These are phyloP conservation scores for Ormyrus nitidulus DNA, from an alignment of 2,888 invertebrate genomes.

Conservation along the genomic window DNA sequence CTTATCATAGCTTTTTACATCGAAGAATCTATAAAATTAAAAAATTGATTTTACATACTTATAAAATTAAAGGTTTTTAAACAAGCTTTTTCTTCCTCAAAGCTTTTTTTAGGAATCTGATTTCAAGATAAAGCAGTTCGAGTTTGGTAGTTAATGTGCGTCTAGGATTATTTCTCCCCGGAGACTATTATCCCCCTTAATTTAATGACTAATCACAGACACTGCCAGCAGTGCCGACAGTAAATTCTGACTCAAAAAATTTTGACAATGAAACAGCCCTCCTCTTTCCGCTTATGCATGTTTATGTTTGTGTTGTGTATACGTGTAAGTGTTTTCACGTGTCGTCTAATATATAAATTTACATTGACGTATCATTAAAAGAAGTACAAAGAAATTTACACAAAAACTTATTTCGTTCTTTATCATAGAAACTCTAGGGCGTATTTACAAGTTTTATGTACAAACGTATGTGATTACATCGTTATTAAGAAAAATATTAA, in stretches of 20 bases:
- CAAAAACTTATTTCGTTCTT: slow-evolving; percentile 68
- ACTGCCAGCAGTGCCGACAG: slow-evolving; percentile 71
- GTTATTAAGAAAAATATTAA: slow-evolving; percentile 68
- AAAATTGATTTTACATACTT: too few relatives aligned
- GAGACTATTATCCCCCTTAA: slow-evolving; percentile 1
- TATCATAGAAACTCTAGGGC: slow-evolving; percentile 69
- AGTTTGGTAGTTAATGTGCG: background rate
- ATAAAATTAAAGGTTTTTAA: background rate
- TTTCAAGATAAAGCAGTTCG: background rate
- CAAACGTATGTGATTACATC: slow-evolving; percentile 63
- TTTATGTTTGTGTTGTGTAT: slow-evolving; percentile 2
- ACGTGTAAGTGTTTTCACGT: slow-evolving; percentile 14
- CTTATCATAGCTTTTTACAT: too few relatives aligned
- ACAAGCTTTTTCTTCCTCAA: background rate
- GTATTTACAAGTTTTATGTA: slow-evolving; percentile 72
- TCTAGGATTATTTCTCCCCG: slow-evolving; percentile 15
- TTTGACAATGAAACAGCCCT: slow-evolving; percentile 45
- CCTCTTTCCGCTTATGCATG: slow-evolving; percentile 26
- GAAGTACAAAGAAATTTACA: slow-evolving; percentile 73
- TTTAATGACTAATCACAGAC: slow-evolving; percentile 55
- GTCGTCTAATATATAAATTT: slow-evolving; percentile 54
- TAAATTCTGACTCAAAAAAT: slow-evolving; percentile 37
- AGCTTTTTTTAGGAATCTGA: background rate
- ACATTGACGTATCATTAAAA: slow-evolving; percentile 61
- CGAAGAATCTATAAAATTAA: too few relatives aligned